These are phyloP conservation scores for Craniophora ligustri DNA, from an alignment of 2,888 invertebrate species.

Conservation along the genomic window DNA sequence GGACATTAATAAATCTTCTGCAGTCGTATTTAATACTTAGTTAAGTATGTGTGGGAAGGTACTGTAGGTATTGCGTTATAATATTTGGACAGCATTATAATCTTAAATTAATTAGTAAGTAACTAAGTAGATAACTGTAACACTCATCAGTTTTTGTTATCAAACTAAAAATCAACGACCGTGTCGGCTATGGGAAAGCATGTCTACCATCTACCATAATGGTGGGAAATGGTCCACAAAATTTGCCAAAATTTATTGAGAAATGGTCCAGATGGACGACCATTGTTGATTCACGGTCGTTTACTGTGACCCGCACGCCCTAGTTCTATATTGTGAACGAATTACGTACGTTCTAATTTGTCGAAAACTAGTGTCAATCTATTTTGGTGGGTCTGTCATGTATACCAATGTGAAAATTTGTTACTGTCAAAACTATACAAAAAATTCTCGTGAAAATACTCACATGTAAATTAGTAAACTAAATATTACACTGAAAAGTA, in stretches of 20 bases:
- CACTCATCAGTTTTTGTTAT: slow-evolving; percentile 28
- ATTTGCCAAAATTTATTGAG: slow-evolving; percentile 40
- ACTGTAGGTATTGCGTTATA: too few relatives aligned
- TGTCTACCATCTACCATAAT: slow-evolving; percentile 26
- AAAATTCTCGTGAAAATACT: neutral
- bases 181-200: slow-evolving; percentile 37
- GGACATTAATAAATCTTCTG: too few relatives aligned
- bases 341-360: too few relatives aligned
- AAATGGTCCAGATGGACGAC: slow-evolving; percentile 28
- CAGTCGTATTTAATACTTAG: too few relatives aligned
- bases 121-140: slow-evolving; percentile 13
- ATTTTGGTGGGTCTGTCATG: neutral
- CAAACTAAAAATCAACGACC: neutral
- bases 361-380: slow-evolving; percentile 1
- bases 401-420: too few relatives aligned
- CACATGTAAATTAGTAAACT: too few relatives aligned
- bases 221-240: slow-evolving; percentile 34
- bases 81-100: too few relatives aligned
- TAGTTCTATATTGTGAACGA: slow-evolving; percentile 5
- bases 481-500: too few relatives aligned
- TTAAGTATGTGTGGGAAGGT: too few relatives aligned
- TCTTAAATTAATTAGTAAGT: slow-evolving; percentile 26
- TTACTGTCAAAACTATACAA: too few relatives aligned
- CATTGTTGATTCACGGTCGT: slow-evolving; percentile 14
- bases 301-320: slow-evolving; percentile 34